These are phyloP conservation scores for Paragorgia papillata DNA, from an alignment of 92 coral and sea anemone species.

Conservation along the genomic window DNA sequence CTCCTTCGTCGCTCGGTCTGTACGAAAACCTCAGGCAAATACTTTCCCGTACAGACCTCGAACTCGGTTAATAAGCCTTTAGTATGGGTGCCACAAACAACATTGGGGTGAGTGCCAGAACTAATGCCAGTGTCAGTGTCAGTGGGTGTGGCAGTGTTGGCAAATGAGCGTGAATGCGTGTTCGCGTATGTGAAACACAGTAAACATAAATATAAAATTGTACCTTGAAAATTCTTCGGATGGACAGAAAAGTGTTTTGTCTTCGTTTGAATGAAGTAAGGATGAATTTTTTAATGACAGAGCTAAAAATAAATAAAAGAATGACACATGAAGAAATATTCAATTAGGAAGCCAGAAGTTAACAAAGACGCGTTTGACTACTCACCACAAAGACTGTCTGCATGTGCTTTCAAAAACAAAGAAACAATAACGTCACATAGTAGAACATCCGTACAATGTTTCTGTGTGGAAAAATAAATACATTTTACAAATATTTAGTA, in stretches of 20 bases:
- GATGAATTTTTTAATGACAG: conserved; percentile 14
- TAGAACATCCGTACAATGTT: conserved; percentile 63
- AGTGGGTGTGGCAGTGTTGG: background rate
- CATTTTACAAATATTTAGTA: background rate
- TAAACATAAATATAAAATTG: background rate
- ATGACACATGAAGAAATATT: background rate
- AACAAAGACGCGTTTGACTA: background rate
- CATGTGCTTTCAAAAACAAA: conserved; percentile 62
- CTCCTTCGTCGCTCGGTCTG: too few species aligned
- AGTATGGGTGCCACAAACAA: too few species aligned
- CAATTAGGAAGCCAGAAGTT: background rate
- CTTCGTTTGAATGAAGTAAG: background rate
- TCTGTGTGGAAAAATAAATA: conserved; percentile 50
- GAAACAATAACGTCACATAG: conserved; percentile 61
- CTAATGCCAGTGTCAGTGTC: conserved; percentile 20
- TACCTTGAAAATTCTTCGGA: conserved; percentile 31
- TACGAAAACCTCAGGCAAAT: too few species aligned
- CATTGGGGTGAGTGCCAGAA: conserved; percentile 54
- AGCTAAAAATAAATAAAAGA: conserved; percentile 31
- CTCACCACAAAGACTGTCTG: conserved; percentile 76
- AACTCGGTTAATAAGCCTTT: too few species aligned
- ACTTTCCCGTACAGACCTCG: too few species aligned
- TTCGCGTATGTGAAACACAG: conserved; percentile 25
- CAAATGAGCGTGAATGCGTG: background rate
- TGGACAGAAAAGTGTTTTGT: conserved; percentile 1